Evolutionary conservation across 2,797 vertebrate species (phyloP), one percentile per base, ranked within the genome.

Genomic region (Eidolon dupreanum): DNA sequence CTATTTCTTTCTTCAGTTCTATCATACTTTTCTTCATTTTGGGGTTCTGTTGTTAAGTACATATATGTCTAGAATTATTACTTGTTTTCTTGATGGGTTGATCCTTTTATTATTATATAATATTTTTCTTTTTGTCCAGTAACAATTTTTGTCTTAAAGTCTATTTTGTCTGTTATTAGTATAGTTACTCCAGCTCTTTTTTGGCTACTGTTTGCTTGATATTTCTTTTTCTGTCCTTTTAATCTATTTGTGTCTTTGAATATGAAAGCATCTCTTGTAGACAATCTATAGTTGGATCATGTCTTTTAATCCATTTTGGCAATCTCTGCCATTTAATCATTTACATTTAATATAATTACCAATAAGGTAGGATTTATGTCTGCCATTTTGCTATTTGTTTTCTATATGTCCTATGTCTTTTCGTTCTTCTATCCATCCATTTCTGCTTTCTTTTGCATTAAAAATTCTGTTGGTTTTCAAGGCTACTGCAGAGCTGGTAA

Each of bases 401-500:
- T 84, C 51, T 46, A 7, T 36, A 53, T 24, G 4, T 55, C 24
- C 55, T 59, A 36, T 59, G 7, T 43, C 11, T 65, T 94, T 88
- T 88, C 88, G 9, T 41, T 33, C 51, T 19, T 61, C 6, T 92
- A 55, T 31, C 43, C 26, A 59, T 46, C 75, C 46, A 55, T 33
- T 87, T 74, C 53, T 74, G 55, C 83, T 15, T 66, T 73, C 20
- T 87, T 90, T 68, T 65, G 4, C 65, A 6, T 57, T 95, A 59
- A 78, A 53, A 75, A 68, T 93, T 85, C 83, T 92, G 74, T 94
- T 79, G 33, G 28, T 75, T 90, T 94, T 94, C 82, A 90, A 96
- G 38, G 36, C 19, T 61, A 33, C 19, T 46, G 19, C 38, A 74
- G 9, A 84, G 36, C 66, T 73, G 7, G 63, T 22, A 75, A 65